Base-by-base conservation (phyloP, 2,113 vertebrate genomes). In the Elgaria multicarinata region DNA sequence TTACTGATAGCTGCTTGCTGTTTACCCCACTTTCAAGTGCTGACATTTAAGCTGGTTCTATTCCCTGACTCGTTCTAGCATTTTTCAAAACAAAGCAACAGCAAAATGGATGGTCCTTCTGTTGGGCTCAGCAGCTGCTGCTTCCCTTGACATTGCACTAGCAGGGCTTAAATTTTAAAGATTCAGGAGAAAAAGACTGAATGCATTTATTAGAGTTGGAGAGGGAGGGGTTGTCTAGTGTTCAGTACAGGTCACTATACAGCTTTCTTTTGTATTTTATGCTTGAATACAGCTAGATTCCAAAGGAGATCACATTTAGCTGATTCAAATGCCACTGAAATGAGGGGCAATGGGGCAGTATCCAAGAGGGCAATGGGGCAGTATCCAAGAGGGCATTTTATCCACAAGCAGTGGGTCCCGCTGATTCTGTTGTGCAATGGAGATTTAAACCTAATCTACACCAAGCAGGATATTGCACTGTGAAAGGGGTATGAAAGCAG, bases 1-100 rank as follows among this genome's bases (percentile, higher is more conserved):
- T 93, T 95, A 87, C 86, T 92, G 86, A 84, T 85, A 94, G 88
- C 76, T 78, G 72, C 74, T 91, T 93, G 50, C 89, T 93, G 31
- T 66, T 92, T 90, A 67, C 1, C 1, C 85, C 85, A 67, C 84
- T 93, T 58, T 46, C 83, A 90, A 87, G 83, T 62, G 53, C 36
- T 94, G 88, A 93, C 91, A 91, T 94, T 93, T 93, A 92, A 90
- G 53, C 28, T 89, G n/a, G 16, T 90, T 91, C 91, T 90, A 62
- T 90, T 94, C 89, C 84, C 77, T 46, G 20, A 77, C 53, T 92
- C 71, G 20, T 66, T 90, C 24, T 79, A 90, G 44, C 39, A 87
- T 87, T 95, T 93, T 90, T 94, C 83, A 91, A 90, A 92, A 89
- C 87, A 82, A 90, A 91, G 88, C 91, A 93, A 87, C 67, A 87